Evolutionary conservation across 2,888 invertebrate genomes (phyloP).

Genomic region (Dicycla oo): DNA sequence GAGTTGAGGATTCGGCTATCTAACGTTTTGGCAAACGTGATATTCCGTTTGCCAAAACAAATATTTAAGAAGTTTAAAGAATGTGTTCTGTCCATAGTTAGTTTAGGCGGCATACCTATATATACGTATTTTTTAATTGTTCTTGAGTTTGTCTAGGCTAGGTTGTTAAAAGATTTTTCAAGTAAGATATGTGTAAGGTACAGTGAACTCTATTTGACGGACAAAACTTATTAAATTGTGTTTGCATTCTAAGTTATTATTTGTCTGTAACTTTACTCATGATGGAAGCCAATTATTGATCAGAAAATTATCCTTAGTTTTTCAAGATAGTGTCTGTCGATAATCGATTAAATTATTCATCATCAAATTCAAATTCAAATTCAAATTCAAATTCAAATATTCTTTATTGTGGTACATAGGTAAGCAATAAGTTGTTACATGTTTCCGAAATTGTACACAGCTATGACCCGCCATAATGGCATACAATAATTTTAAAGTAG

Average conservation of each 20-base stretch:
- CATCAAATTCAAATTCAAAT: too few species aligned
- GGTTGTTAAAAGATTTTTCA: background rate
- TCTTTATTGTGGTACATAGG: too few species aligned
- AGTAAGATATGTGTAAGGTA: background rate
- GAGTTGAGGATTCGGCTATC: background rate
- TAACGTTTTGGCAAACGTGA: background rate
- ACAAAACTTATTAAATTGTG: background rate
- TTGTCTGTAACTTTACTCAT: conserved; percentile 18
- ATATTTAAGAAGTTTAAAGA: conserved; percentile 14
- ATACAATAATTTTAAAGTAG: too few species aligned
- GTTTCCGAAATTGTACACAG: too few species aligned
- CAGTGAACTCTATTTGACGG: conserved; percentile 23
- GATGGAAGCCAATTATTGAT: background rate
- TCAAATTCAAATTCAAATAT: too few species aligned
- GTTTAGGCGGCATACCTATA: background rate
- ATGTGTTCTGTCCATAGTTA: background rate
- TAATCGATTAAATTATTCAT: conserved; percentile 6
- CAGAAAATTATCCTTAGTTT: too few species aligned
- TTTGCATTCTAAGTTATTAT: conserved; percentile 17
- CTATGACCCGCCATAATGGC: too few species aligned
- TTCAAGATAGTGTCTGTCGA: background rate
- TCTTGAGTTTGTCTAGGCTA: background rate
- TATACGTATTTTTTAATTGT: background rate
- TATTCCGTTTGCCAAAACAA: too few species aligned
- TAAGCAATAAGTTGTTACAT: too few species aligned